Evolutionary conservation across 2,797 vertebrate genomes (phyloP).

Genomic region (Aulostomus chinensis): DNA sequence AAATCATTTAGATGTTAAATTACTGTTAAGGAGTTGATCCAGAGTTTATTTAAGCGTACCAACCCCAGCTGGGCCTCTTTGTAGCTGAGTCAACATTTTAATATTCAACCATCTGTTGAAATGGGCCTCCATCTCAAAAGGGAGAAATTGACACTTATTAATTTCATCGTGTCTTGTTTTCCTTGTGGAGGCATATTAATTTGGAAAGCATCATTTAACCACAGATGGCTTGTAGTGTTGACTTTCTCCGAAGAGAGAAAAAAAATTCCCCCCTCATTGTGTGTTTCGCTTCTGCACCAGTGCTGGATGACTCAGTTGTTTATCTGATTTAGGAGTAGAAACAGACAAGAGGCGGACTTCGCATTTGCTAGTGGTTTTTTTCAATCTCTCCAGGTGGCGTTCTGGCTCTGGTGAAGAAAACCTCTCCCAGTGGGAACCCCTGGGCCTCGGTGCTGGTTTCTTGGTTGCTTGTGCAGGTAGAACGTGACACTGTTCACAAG

Average conservation of each 20-base stretch:
- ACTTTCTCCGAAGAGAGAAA: slow-evolving; percentile 34
- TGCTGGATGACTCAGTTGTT: slow-evolving; percentile 54
- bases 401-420: slow-evolving; percentile 77
- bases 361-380: slow-evolving; percentile 25
- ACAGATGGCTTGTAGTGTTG: slow-evolving; percentile 59
- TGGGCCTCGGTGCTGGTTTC: slow-evolving; percentile 85
- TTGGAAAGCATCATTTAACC: slow-evolving; percentile 49
- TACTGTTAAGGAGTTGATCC: slow-evolving; percentile 17
- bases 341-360: slow-evolving; percentile 12
- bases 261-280: slow-evolving; percentile 26
- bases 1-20: slow-evolving; percentile 15
- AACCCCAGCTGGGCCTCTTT: slow-evolving; percentile 33
- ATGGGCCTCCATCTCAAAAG: slow-evolving; percentile 32
- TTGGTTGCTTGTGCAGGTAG: slow-evolving; percentile 85
- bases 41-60: slow-evolving; percentile 18
- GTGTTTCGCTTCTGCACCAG: slow-evolving; percentile 33
- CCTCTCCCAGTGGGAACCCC: slow-evolving; percentile 81
- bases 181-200: slow-evolving; percentile 32
- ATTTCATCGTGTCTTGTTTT: slow-evolving; percentile 50
- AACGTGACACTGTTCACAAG: not conserved
- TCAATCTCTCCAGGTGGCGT: slow-evolving; percentile 69
- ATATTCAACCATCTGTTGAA: slow-evolving; percentile 50
- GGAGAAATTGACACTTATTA: slow-evolving; percentile 56
- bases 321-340: slow-evolving; percentile 41
- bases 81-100: slow-evolving; percentile 40